Evolutionary conservation across 2,113 vertebrate genomes (phyloP).

Genomic region (Nesospiza acunhae): DNA sequence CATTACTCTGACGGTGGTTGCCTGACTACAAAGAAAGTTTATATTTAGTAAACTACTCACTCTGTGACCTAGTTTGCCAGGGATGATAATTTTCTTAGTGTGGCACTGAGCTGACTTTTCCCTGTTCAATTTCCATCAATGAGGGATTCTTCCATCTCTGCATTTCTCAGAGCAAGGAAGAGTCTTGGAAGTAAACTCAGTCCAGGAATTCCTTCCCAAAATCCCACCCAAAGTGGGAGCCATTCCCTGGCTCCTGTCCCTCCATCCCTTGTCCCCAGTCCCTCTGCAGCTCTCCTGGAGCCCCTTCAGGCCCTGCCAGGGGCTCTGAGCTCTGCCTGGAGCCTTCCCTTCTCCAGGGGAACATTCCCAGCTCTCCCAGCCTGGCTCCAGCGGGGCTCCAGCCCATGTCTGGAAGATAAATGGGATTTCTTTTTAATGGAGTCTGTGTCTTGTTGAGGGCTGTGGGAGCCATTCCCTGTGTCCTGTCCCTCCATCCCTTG

Average conservation of each 20-base stretch:
- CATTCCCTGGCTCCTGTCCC: background rate
- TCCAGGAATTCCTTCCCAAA: background rate
- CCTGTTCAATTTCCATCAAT: background rate
- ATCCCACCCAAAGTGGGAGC: fast-evolving
- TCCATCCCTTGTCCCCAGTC: background rate
- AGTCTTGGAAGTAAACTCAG: background rate
- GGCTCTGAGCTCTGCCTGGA: background rate
- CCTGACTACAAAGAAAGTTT: background rate
- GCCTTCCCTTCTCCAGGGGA: background rate
- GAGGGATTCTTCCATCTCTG: background rate
- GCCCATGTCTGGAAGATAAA: background rate
- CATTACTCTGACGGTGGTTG: background rate
- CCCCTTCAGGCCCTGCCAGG: fast-evolving
- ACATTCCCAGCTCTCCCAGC: no score
- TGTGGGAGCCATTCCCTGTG: background rate
- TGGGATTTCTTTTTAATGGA: background rate
- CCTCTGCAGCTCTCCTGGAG: background rate
- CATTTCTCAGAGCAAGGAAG: background rate
- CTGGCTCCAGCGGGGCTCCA: no score
- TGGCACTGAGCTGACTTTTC: background rate
- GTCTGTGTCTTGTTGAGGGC: background rate
- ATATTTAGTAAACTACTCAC: constrained; percentile 4
- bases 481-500: no score
- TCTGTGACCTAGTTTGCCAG: background rate
- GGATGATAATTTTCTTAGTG: background rate